A percentile compares a stretch with the other conserved stretches of the same genome.
Conservation (phyloP, 2,888 invertebrate genomes). For the Drosophila prostipennis region DNA sequence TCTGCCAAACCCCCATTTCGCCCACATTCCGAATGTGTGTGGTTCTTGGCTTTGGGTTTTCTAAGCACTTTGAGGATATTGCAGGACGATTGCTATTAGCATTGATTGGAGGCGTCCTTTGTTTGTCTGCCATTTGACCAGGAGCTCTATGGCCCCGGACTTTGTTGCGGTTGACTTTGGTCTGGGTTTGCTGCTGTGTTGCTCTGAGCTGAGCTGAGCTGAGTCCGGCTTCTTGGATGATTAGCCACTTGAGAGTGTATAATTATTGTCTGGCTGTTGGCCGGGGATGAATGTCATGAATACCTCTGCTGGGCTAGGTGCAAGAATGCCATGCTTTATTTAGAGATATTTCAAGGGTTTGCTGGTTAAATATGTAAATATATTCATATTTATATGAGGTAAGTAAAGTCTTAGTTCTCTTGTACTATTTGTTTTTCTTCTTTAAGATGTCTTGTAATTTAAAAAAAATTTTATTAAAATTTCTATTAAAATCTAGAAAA, state of each 20-base stretch:
- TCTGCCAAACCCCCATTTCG: not conserved
- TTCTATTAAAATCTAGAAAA: too few species aligned
- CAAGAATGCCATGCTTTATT: slow-evolving; percentile 11
- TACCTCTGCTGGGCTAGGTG: slow-evolving; percentile 7
- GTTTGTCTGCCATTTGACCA: slow-evolving; percentile 63
- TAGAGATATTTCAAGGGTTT: not conserved
- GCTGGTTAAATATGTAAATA: not conserved
- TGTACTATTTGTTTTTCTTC: too few species aligned
- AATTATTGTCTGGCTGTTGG: slow-evolving; percentile 25
- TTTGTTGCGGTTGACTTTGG: slow-evolving; percentile 58
- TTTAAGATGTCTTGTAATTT: too few species aligned
- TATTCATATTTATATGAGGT: not conserved
- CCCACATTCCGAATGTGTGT: slow-evolving; percentile 12
- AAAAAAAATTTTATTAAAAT: too few species aligned
- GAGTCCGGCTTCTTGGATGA: slow-evolving; percentile 18
- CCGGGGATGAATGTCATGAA: slow-evolving; percentile 13
- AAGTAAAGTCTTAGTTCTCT: too few species aligned
- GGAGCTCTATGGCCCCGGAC: slow-evolving; percentile 22
- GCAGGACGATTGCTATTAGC: slow-evolving; percentile 63
- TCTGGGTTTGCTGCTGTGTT: not conserved
- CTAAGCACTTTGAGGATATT: slow-evolving; percentile 60
- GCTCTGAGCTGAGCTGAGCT: slow-evolving; percentile 3
- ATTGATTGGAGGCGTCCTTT: slow-evolving; percentile 67
- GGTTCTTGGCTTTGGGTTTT: slow-evolving; percentile 72
- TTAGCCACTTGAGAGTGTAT: slow-evolving; percentile 30